Conservation (phyloP, 1,140 invertebrate genomes). For the Drosophila tristis region DNA sequence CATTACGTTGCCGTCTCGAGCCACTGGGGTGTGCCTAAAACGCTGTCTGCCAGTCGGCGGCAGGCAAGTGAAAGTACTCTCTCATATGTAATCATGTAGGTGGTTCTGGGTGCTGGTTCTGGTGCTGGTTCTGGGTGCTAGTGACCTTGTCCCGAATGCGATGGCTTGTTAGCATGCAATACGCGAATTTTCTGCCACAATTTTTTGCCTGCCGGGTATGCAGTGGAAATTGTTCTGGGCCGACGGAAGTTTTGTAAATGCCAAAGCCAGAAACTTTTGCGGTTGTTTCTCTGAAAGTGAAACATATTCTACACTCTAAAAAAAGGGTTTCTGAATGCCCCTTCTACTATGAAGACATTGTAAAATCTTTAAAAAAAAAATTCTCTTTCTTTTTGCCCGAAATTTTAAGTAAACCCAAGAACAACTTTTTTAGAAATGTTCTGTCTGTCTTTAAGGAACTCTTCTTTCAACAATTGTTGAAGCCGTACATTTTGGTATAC, state of each 20-base stretch:
- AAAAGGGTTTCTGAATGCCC: too few relatives aligned
- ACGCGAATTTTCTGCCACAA: constrained; percentile 26
- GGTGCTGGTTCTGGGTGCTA: neutral
- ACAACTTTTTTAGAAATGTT: too few relatives aligned
- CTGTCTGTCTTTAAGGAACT: too few relatives aligned
- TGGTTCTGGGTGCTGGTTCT: too few relatives aligned
- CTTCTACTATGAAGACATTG: too few relatives aligned
- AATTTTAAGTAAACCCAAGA: too few relatives aligned
- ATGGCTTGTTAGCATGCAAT: constrained; percentile 54
- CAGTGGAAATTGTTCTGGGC: constrained; percentile 49
- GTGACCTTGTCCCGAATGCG: constrained; percentile 58
- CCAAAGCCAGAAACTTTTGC: constrained; percentile 23
- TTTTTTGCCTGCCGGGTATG: constrained; percentile 50
- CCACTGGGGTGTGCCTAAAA: too few relatives aligned
- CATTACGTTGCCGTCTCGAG: neutral
- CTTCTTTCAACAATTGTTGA: constrained; percentile 1
- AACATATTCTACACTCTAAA: too few relatives aligned
- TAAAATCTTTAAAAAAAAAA: neutral
- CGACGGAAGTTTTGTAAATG: constrained; percentile 57
- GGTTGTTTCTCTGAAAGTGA: neutral
- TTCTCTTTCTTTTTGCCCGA: constrained; percentile 10
- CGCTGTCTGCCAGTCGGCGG: constrained; percentile 6
- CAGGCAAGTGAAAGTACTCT: constrained; percentile 11
- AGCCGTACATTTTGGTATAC: too few relatives aligned
- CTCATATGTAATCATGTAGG: neutral